Base-by-base conservation (phyloP, 2,113 vertebrate species). In the Albula glossodonta region DNA sequence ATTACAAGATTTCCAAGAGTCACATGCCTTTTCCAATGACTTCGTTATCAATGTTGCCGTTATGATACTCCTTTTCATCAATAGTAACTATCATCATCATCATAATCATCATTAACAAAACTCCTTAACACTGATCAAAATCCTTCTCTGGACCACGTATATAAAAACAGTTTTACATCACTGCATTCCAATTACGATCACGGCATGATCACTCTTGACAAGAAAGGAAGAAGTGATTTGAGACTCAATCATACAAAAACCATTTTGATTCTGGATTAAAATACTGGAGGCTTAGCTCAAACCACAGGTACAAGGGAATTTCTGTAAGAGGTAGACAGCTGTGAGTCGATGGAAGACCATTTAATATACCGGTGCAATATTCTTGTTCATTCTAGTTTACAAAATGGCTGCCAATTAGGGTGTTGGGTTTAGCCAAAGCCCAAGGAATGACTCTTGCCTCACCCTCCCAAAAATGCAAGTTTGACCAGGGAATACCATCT, bases 101-200 rank as follows among this genome's bases (percentile, higher is more conserved):
- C n/a, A 31, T 10, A 22, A 74, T 31, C 4, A 25, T 25, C 70
- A 17, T 5, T 11, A 70, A n/a, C 63, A 70, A 22, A 70, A 70
- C 63, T 70, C 63, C n/a, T 74, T 74, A 74, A 74, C 70, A 74
- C 70, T 74, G 70, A 74, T 25, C 10, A 74, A 74, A 31, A 74
- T 31, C 70, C 70, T 70, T 70, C 63, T n/a, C 63, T 70, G 22
- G 63, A 70, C 3, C 50, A 81, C 80, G 56, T 51, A 82, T 2
- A 41, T 31, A 80, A 22, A 80, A 17, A 82, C 51, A 13, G 25
- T 3, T 48, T 51, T 49, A 82, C 51, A 82, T 13, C 13, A 56
- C 51, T n/a, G 50, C 51, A 9, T 81, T 66, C 60, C 17, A 66
- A 22, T 22, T 22, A 3, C 5, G 60, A 66, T 19, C 19, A 22